Conservation (phyloP, 1,140 invertebrate genomes). For the Neelides sp. region DNA sequence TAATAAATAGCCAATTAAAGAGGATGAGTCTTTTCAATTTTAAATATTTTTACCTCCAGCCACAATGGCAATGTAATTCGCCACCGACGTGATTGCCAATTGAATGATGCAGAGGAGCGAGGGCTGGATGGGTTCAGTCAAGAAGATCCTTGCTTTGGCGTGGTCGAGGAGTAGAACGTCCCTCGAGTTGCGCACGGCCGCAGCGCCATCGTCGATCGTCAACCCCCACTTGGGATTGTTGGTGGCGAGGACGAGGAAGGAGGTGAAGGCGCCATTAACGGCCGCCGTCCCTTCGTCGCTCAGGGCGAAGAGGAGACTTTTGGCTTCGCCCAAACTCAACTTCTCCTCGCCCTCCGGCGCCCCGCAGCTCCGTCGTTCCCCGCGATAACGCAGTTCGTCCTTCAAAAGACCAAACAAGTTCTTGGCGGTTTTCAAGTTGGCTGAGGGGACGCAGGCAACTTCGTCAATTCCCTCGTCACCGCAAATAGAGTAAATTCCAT, state of each 20-base stretch:
- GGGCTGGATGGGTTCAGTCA: background rate
- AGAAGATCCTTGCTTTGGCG: constrained; percentile 3
- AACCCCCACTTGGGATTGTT: constrained; percentile 23
- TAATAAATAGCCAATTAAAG: too few species aligned
- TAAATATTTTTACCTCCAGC: constrained; percentile 7
- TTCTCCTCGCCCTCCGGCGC: constrained; percentile 8
- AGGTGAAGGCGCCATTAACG: constrained; percentile 17
- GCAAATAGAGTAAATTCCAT: constrained; percentile 18
- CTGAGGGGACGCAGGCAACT: constrained; percentile 5
- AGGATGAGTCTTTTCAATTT: background rate
- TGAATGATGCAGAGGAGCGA: constrained; percentile 9
- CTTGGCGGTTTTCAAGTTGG: constrained; percentile 7
- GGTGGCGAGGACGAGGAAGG: constrained; percentile 14
- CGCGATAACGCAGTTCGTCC: constrained; percentile 22
- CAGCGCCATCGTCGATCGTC: constrained; percentile 1
- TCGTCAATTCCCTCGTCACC: constrained; percentile 10
- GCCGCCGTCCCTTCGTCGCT: constrained; percentile 17
- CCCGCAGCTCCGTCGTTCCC: constrained; percentile 8
- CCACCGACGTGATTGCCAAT: background rate
- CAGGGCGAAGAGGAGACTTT: constrained; percentile 12
- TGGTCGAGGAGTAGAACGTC: constrained; percentile 9
- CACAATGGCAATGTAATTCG: background rate
- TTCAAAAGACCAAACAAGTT: constrained; percentile 13
- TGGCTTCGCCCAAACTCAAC: constrained; percentile 15
- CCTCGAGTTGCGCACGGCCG: background rate